Evolutionary conservation across 2,888 invertebrate genomes (phyloP).

Genomic region (Chalcis sispes): DNA sequence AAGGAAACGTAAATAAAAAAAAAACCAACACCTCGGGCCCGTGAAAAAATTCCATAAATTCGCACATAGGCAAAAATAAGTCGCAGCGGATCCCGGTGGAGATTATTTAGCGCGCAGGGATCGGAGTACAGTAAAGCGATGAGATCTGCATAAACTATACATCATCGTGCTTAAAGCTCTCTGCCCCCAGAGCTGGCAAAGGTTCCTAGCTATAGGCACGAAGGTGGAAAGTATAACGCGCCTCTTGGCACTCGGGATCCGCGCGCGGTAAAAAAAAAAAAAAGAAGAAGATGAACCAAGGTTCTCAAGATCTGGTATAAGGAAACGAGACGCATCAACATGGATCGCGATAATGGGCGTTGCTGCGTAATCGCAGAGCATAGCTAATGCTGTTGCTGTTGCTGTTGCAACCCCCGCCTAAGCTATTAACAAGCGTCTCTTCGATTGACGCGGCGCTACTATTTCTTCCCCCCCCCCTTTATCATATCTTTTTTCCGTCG

Average conservation of each 20-base stretch:
- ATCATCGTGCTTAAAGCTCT: no score
- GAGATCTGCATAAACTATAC: background rate
- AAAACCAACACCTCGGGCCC: no score
- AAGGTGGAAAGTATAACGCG: background rate
- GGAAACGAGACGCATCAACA: slow-evolving; percentile 42
- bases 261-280: no score
- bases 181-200: no score
- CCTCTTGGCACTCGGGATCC: no score
- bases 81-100: background rate
- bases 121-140: no score
- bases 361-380: slow-evolving; percentile 42
- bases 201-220: no score
- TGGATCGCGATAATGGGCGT: slow-evolving; percentile 51
- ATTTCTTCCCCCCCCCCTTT: slow-evolving; percentile 8
- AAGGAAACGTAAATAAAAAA: no score
- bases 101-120: slow-evolving; percentile 26
- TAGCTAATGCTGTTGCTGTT: background rate
- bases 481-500: background rate
- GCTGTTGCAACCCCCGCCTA: slow-evolving; percentile 32
- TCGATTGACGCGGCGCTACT: slow-evolving; percentile 30
- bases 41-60: no score
- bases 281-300: no score
- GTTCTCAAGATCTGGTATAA: no score
- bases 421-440: slow-evolving; percentile 24
- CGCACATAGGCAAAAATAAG: no score